Base-by-base conservation (phyloP, 2,888 invertebrate genomes). In the Ophonus ardosiacus region DNA sequence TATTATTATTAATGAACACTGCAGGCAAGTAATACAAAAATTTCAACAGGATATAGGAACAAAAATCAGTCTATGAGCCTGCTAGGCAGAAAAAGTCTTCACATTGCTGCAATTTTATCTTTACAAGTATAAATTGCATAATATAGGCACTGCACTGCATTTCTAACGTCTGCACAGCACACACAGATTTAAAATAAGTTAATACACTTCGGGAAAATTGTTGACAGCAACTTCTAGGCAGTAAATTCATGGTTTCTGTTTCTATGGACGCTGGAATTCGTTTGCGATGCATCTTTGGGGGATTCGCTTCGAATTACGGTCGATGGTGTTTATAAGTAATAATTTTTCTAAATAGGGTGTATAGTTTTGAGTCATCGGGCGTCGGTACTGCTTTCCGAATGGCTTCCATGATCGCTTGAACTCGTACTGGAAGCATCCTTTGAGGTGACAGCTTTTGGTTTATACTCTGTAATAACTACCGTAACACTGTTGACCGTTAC, bases 401-500 rank as follows among this genome's bases (percentile, higher is more conserved):
- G 91, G 63, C 91, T 91, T 6, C 91, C 91, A 87, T 91, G 91
- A 86, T 91, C 91, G 13, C 91, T 91, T 76, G 90, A 90, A 88
- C 91, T 91, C 68, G 89, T 89, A 86, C 90, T 90, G 86, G 90
- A 90, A 81, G 89, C 87, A 71, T 90, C 89, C 87, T 91, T 91
- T 80, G 90, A 88, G 18, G 89, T 88, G 88, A 91, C 91, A 15
- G 84, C 80, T 89, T 97, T 97, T 87, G 97, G 97, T 91, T 97
- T 97, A 91, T 97, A 98, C 92, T 99, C 99, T 85, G 99, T 99
- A 90, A 99, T 98, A 87, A 98, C 96, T 86, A 99, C 98, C 76
- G 99, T 99, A 86, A 99, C 98, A 89, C 98, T 98, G 91, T 98
- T 98, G 51, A 98, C 98, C 76, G 99, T 99, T 88, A 98, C 98